Evolutionary conservation across 1,140 invertebrate species (phyloP).

Genomic region (Amphibalanus amphitrite): DNA sequence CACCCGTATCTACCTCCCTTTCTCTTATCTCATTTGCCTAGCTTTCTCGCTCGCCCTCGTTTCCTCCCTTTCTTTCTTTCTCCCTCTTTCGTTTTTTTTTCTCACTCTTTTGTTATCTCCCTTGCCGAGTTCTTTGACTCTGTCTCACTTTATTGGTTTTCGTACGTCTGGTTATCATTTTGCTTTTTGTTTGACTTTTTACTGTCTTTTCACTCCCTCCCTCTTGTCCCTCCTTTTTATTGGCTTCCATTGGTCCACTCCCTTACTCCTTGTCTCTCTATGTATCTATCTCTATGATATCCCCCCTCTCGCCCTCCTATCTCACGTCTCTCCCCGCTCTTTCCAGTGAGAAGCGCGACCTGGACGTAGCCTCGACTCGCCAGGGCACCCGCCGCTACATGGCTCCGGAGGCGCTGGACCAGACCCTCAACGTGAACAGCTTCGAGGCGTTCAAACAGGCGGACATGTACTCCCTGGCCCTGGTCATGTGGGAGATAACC

Average conservation of each 20-base stretch:
- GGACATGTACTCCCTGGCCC: slow-evolving; percentile 85
- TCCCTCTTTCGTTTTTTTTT: no score
- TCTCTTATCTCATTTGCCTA: no score
- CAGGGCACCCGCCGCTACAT: slow-evolving; percentile 87
- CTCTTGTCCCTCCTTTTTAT: no score
- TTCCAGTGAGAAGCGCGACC: slow-evolving; percentile 13
- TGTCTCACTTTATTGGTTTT: no score
- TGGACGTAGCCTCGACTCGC: slow-evolving; percentile 34
- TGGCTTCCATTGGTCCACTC: no score
- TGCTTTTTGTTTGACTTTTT: no score
- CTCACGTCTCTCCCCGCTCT: slow-evolving; percentile 5
- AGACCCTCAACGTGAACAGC: slow-evolving; percentile 72
- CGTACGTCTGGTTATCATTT: no score
- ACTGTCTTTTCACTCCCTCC: no score
- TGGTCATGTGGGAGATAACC: slow-evolving; percentile 85
- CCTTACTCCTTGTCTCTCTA: not conserved
- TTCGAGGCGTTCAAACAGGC: slow-evolving; percentile 90
- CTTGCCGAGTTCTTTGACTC: no score
- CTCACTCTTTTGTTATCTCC: no score
- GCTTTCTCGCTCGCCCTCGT: no score
- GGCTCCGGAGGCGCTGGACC: slow-evolving; percentile 84
- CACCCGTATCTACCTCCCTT: no score
- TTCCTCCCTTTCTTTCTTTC: not conserved
- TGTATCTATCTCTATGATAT: not conserved
- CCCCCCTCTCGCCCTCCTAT: not conserved